Percentiles rank a stretch among this genome's conserved stretches.
These are phyloP conservation scores for Hypanus sabinus DNA, from an alignment of 2,113 vertebrate genomes.

Conservation along the genomic window DNA sequence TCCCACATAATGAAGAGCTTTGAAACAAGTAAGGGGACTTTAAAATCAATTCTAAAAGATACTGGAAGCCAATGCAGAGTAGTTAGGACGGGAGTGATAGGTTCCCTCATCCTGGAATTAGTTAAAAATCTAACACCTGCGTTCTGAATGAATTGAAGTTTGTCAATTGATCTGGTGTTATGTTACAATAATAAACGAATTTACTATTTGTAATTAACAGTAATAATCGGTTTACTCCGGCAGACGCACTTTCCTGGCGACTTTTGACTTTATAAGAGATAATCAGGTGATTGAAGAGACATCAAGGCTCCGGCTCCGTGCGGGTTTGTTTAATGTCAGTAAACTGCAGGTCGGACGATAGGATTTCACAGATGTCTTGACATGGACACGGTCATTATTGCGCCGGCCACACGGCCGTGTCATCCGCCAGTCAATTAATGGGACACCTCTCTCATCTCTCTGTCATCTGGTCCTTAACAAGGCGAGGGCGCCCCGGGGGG, in stretches of 20 bases:
- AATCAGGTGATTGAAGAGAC: neutral
- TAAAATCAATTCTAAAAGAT: no score
- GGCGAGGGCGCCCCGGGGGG: constrained; percentile 54
- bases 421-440: constrained; percentile 68
- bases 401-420: constrained; percentile 67
- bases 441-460: constrained; percentile 60
- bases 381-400: constrained; percentile 60
- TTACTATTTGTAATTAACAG: no score
- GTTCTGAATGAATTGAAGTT: no score
- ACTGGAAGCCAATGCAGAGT: no score
- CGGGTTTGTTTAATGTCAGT: neutral
- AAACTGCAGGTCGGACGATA: constrained; percentile 29
- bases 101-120: no score
- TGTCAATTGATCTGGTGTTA: no score
- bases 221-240: neutral
- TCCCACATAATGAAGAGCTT: no score
- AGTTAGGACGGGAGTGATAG: no score
- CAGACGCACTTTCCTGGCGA: neutral
- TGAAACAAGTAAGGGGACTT: no score
- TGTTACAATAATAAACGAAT: no score
- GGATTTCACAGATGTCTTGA: constrained; percentile 55
- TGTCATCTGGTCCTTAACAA: constrained; percentile 60
- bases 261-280: neutral
- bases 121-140: no score
- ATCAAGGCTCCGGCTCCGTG: neutral